Conservation (phyloP, 2,888 invertebrate species). For the Aleiodes testaceus region DNA sequence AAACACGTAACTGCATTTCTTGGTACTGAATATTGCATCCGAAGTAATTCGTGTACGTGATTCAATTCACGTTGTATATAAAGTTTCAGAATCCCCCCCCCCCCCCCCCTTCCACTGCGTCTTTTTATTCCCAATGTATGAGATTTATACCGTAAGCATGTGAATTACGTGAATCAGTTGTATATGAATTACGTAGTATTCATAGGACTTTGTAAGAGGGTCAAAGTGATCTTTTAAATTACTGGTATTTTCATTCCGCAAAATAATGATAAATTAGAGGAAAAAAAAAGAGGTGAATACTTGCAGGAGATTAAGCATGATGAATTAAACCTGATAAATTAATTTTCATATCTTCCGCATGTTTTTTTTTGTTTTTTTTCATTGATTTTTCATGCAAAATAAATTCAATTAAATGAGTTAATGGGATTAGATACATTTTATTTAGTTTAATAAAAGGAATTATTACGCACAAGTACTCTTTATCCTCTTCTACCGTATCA, state of each 20-base stretch:
- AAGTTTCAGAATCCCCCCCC: conserved; percentile 1
- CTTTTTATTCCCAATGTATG: too few relatives aligned
- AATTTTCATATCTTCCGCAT: neutral
- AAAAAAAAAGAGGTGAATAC: too few relatives aligned
- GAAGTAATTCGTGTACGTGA: conserved; percentile 41
- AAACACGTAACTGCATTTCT: conserved; percentile 26
- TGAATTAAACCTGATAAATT: too few relatives aligned
- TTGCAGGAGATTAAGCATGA: too few relatives aligned
- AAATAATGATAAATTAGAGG: too few relatives aligned
- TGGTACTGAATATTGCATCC: conserved; percentile 27
- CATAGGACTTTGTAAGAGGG: conserved; percentile 28
- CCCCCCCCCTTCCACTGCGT: neutral
- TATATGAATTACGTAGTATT: conserved; percentile 27
- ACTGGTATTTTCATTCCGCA: too few relatives aligned
- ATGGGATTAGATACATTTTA: too few relatives aligned
- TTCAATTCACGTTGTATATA: conserved; percentile 23
- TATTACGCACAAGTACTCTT: conserved; percentile 5
- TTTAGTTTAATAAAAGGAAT: neutral
- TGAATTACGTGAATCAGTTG: conserved; percentile 33
- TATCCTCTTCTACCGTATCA: conserved; percentile 28
- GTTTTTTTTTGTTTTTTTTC: neutral
- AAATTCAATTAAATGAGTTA: neutral
- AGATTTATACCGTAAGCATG: conserved; percentile 26
- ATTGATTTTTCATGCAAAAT: neutral
- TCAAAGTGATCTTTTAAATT: conserved; percentile 14